Evolutionary conservation across 2,113 vertebrate genomes (phyloP), one percentile per base, ranked within the genome.

Genomic region (Tichodroma muraria): DNA sequence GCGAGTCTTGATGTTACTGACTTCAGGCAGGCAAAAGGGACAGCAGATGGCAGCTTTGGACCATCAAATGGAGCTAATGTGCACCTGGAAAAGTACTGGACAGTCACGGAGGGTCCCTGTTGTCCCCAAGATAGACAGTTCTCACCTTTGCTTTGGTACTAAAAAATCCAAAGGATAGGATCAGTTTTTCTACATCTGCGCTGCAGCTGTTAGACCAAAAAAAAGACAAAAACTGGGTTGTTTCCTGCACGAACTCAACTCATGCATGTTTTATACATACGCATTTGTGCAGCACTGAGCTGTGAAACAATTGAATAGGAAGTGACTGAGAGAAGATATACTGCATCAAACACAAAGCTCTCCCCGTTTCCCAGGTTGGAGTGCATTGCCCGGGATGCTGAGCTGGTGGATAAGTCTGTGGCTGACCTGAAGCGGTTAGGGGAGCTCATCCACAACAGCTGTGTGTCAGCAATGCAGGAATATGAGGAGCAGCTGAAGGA

Each of bases 391-490:
- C 98, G 99, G 17, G 99, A 99, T 96, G 99, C 99, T 7, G 99
- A 99, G 96, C 98, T 99, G 94, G 99, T 99, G n/a, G 99, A 99
- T 88, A 99, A 99, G 85, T 99, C 99, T 3, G 98, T 99, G 23
- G 99, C 99, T 22, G 99, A 99, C 92, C 97, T 99, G 87, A 99
- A 99, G 95, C 98, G 99, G 18, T 97, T 99, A 10, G 99, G 99
- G 4, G 99, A 99, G 22, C 98, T 99, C 92, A 98, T 99, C 77
- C 99, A 99, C 91, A 98, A 97, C 28, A 99, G 98, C 88, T 99
- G 99, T 88, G 98, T 98, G 78, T 96, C 98, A 52, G 99, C 99
- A 17, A 98, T 99, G 97, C 99, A 99, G 92, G 99, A 99, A 21
- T 99, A 99, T 0, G 99, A 99, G 89, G 99, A 99, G 31, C 99